A percentile compares a stretch with the other conserved stretches of the same genome.
Evolutionary conservation across 2,113 vertebrate species (phyloP).

Genomic region (Xenopus borealis): DNA sequence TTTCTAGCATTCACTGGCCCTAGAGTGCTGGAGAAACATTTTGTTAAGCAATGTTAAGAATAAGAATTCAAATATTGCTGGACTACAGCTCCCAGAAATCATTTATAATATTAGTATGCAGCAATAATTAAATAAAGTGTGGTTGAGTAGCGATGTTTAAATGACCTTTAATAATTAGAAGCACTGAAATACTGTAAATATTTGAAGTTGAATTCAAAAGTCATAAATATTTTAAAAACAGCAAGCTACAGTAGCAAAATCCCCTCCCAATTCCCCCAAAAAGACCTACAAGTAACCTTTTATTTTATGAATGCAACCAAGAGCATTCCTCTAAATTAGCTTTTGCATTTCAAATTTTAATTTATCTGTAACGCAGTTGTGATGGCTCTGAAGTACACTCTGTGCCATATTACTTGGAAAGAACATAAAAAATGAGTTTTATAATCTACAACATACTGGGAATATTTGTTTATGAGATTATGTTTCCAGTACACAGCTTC

Average conservation of each 20-base stretch:
- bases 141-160: too few relatives aligned
- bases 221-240: background rate
- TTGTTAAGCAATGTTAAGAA: too few relatives aligned
- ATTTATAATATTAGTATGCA: too few relatives aligned
- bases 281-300: constrained; percentile 31
- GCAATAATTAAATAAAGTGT: too few relatives aligned
- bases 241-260: background rate
- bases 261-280: background rate
- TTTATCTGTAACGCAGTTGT: constrained; percentile 24
- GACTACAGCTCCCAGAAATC: too few relatives aligned
- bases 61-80: too few relatives aligned
- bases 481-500: constrained; percentile 44
- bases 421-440: constrained; percentile 27
- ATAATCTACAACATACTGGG: constrained; percentile 43
- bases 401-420: constrained; percentile 21
- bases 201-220: background rate
- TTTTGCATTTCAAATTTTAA: constrained; percentile 26
- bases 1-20: too few relatives aligned
- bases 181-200: background rate
- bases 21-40: too few relatives aligned
- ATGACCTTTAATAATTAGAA: too few relatives aligned
- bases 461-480: constrained; percentile 47
- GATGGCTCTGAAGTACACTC: constrained; percentile 22
- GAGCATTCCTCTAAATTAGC: constrained; percentile 14
- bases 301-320: constrained; percentile 9